Base-by-base conservation (phyloP, 2,113 vertebrate species). In the Ptychochromis oligacanthus region DNA sequence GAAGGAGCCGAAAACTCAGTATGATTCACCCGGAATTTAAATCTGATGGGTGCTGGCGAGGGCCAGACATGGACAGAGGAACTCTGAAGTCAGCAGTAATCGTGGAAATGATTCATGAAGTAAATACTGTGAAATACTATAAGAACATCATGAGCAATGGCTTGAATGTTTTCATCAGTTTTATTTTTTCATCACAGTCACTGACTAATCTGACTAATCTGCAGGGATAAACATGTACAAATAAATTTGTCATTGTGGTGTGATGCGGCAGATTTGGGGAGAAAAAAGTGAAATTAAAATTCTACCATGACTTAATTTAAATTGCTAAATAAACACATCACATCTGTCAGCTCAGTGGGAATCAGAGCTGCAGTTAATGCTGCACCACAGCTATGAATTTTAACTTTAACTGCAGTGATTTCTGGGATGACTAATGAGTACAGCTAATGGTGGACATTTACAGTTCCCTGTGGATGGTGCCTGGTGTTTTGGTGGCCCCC, bases 131-230 rank as follows among this genome's bases (percentile, higher is more conserved):
- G 46, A 85, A 78, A 77, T 40, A 49, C 80, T 52, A 52, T 52
- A 54, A 54, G 67, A 72, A 72, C 46, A 38, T 55, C 62, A 59
- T 1, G 54, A 81, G 75, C 64, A 5, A 7, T 12, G 20, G 4
- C 54, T 24, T 75, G 49, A 72, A 77, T 54, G 40, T 43, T 70
- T 34, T 76, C 75, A 22, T 84, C 58, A 40, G 24, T 89, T 72
- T 72, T 31, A 72, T 72, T 52, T 72, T 52, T 72, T 72, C 67
- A 72, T 72, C 67, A 31, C 17, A 20, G 67, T n/a, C 67, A 60
- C 56, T 82, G 77, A 83, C 80, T 83, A 80, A 90, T 85, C 65
- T 85, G 80, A 83, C 80, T 80, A 80, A 90, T 85, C 88, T 52
- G 58, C 7, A 1, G 74, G 77, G 74, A 86, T 80, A 49, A 90